Conservation (phyloP, 2,888 invertebrate genomes). For the Silvanus unidentatus region DNA sequence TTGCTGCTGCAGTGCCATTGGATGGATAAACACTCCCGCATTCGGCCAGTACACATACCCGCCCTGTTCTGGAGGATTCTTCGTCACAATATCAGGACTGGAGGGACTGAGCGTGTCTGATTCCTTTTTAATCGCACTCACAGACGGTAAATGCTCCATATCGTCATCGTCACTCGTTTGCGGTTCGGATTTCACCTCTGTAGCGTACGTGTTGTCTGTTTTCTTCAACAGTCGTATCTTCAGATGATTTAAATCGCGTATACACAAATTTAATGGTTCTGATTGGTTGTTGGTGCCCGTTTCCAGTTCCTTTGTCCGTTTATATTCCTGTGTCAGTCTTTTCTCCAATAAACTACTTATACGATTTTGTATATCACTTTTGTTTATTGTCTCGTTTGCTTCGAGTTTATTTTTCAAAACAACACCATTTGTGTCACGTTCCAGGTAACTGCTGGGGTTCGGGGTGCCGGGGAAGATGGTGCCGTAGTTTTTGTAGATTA, state of each 20-base stretch:
- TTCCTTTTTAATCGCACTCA: conserved; percentile 21
- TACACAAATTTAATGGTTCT: conserved; percentile 78
- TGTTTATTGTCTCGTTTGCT: conserved; percentile 39
- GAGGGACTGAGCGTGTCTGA: conserved; percentile 43
- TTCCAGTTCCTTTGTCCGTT: conserved; percentile 40
- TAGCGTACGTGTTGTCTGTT: conserved; percentile 55
- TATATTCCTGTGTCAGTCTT: conserved; percentile 62
- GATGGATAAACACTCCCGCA: conserved; percentile 66
- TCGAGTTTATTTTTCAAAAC: conserved; percentile 9
- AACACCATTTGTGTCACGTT: conserved; percentile 41
- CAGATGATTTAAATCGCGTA: conserved; percentile 66
- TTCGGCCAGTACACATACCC: conserved; percentile 67
- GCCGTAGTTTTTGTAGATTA: conserved; percentile 88
- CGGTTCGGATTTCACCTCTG: conserved; percentile 57
- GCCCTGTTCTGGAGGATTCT: conserved; percentile 42
- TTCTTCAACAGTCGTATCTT: conserved; percentile 60
- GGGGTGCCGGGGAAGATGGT: conserved; percentile 77
- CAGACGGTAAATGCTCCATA: conserved; percentile 30
- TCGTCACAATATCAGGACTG: conserved; percentile 46
- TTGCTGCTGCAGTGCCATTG: conserved; percentile 65
- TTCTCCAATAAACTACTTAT: conserved; percentile 64
- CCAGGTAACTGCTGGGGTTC: conserved; percentile 49
- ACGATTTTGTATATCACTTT: conserved; percentile 62
- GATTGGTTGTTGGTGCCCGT: conserved; percentile 47
- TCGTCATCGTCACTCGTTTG: conserved; percentile 53